phyloP scores from a whole-genome alignment of 1,140 invertebrate genomes.

The Rhyacophila brunnea region DNA sequence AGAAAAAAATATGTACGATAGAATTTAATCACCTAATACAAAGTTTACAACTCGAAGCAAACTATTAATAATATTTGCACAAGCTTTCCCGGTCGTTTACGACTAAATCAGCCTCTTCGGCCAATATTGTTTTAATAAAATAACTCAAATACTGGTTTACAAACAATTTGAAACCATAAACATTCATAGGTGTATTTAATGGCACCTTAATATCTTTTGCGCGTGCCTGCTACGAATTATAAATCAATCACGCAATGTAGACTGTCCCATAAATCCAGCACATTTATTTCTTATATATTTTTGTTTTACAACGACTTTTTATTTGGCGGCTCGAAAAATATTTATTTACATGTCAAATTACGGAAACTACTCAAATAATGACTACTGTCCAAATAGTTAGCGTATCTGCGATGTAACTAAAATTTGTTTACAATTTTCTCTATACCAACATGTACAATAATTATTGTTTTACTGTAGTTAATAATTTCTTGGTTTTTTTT shows the following conservation, averaged over 20 bases:
- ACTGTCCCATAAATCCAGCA: not conserved
- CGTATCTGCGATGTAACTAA: too few species aligned
- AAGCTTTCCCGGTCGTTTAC: constrained; percentile 7
- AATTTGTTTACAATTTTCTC: too few species aligned
- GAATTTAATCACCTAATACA: not conserved
- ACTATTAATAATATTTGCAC: constrained; percentile 15
- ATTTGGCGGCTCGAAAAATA: too few species aligned
- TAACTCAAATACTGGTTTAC: constrained; percentile 20
- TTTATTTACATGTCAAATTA: too few species aligned
- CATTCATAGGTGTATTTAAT: constrained; percentile 27
- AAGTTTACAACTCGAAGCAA: not conserved
- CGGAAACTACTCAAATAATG: too few species aligned
- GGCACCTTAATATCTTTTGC: constrained; percentile 28
- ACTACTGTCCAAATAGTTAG: too few species aligned
- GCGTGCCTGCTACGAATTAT: constrained; percentile 30
- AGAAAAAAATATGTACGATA: not conserved
- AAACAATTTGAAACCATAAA: constrained; percentile 28
- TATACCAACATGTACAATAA: too few species aligned
- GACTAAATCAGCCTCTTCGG: constrained; percentile 8
- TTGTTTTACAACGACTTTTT: too few species aligned
- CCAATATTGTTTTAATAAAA: constrained; percentile 27
- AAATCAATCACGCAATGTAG: constrained; percentile 27
- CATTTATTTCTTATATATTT: not conserved
- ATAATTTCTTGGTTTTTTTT: too few species aligned
- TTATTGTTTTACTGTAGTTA: too few species aligned